Percentiles rank a stretch among this genome's conserved stretches.
Evolutionary conservation across 2,797 vertebrate genomes (phyloP).

Genomic region (Macrochelys suwanniensis): DNA sequence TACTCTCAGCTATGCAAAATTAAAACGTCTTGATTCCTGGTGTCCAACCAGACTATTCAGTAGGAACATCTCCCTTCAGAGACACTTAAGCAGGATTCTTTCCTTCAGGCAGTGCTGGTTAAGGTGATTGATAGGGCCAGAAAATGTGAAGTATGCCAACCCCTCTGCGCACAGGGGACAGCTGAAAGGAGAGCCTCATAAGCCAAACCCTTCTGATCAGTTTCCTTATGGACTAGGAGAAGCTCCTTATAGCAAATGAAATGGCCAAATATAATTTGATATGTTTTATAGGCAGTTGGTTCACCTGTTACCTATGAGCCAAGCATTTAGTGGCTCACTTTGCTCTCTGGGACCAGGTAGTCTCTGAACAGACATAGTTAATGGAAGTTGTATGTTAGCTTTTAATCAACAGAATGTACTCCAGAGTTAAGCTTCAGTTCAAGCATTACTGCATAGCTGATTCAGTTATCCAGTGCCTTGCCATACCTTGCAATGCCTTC

Average conservation of each 20-base stretch:
- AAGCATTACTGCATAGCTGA: conserved; percentile 56
- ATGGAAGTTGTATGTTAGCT: conserved; percentile 42
- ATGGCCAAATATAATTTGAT: background rate
- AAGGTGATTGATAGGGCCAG: background rate
- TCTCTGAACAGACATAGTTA: background rate
- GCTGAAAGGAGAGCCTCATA: background rate
- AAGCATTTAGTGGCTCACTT: background rate
- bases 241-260: background rate
- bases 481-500: conserved; percentile 56
- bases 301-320: background rate
- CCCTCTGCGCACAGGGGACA: background rate
- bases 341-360: background rate
- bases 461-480: conserved; percentile 28
- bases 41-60: background rate
- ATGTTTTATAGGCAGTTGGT: conserved; percentile 17
- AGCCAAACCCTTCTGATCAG: background rate
- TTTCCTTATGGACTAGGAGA: background rate
- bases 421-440: conserved; percentile 70
- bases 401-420: conserved; percentile 71
- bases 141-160: background rate
- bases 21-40: background rate
- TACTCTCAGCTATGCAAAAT: background rate
- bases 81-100: background rate
- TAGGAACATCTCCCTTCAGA: accelerated
- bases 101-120: background rate